Evolutionary conservation across 2,888 invertebrate genomes (phyloP), one percentile per base, ranked within the genome.

Genomic region (Gisinianus flammeolus): DNA sequence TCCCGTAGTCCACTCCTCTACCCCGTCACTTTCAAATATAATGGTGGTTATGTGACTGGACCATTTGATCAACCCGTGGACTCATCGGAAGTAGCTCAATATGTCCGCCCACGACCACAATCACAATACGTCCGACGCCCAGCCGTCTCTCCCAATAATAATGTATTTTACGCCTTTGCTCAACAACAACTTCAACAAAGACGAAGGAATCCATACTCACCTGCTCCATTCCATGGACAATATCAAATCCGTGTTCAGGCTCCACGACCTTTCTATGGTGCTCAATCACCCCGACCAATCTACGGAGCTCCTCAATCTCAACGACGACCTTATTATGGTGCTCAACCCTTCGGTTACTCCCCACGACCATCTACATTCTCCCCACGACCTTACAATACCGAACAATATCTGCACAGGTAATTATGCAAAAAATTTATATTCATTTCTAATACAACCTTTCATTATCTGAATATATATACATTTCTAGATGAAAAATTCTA

Each of bases 1-100:
- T 82, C 82, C n/a, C 70, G 84, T 1, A 81, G 79, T 35, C 84
- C 84, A 35, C 62, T 79, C 24, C 62, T 84, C 0, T 80, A 80
- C 56, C 83, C 84, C 24, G 79, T 83, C 10, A 77, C 82, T 30
- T 77, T 77, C 66, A 30, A 62, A 16, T 64, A 52, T 66, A 62
- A 77, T 28, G 77, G 66, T 10, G 71, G 71, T 5, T 77, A 71
- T 44, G 52, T 77, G 30, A 77, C 77, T 35, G 77, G 77, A 0
- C 77, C 77, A 28, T 77, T 77, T 33, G 6, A 71, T 6, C 33
- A 28, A 30, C 77, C 77, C 31, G 75, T 72, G 16, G 28, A 52
- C 6, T 78, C 77, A 16, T 1, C 58, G n/a, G 79, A 79, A 74
- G 77, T 77, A 19, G 35, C 62, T 44, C 77, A 77, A 66, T 77